Evolutionary conservation across 2,888 invertebrate species (phyloP).

Genomic region (Anorthoa munda): DNA sequence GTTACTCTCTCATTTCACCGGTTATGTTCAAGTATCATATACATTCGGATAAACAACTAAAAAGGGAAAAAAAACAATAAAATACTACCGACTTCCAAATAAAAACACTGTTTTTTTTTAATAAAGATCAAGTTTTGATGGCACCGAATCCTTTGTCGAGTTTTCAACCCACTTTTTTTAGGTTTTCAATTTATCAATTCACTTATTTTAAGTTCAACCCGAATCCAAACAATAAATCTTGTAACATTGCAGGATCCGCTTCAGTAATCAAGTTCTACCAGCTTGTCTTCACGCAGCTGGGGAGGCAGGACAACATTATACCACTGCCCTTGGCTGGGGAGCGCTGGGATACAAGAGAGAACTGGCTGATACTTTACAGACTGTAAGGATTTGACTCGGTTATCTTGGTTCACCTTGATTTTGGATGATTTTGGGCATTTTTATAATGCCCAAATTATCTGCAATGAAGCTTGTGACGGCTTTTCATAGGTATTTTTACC

Average conservation of each 20-base stretch:
- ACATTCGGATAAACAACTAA: no score
- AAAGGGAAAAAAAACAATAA: no score
- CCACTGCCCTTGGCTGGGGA: conserved; percentile 42
- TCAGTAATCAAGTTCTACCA: conserved; percentile 32
- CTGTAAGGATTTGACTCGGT: conserved; percentile 17
- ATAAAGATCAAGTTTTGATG: no score
- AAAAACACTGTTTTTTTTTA: no score
- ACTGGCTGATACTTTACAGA: conserved; percentile 42
- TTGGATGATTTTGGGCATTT: background rate
- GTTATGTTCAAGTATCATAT: no score
- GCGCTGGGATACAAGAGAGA: conserved; percentile 35
- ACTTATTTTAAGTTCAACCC: background rate
- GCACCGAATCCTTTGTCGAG: no score
- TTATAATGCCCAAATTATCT: background rate
- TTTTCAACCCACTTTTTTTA: background rate
- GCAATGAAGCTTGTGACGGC: background rate
- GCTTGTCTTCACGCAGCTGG: conserved; percentile 43
- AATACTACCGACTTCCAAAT: no score
- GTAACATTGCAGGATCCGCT: conserved; percentile 29
- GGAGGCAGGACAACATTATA: background rate
- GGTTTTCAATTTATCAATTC: background rate
- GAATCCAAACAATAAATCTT: background rate
- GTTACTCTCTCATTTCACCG: no score
- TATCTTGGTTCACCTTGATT: background rate
- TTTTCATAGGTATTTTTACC: background rate